A percentile compares a stretch with the other conserved stretches of the same genome.
These are phyloP conservation scores for Synanthedon vespiformis DNA, from an alignment of 2,888 invertebrate species.

Conservation along the genomic window DNA sequence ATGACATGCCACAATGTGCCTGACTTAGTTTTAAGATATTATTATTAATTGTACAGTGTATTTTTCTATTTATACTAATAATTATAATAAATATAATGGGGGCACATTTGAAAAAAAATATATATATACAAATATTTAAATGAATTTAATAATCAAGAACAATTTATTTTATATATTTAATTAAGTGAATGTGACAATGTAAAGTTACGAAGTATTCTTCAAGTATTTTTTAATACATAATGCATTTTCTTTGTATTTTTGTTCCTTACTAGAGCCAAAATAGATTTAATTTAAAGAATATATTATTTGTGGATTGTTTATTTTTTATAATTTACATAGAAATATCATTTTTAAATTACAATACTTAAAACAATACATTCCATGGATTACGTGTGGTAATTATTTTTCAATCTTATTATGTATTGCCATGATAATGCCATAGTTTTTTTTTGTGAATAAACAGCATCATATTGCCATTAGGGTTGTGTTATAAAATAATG, in stretches of 20 bases:
- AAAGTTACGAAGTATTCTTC: not conserved
- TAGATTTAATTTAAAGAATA: constrained; percentile 4
- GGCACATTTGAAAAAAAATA: too few relatives aligned
- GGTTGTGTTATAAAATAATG: constrained; percentile 53
- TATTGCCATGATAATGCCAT: constrained; percentile 48
- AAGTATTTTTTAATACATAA: not conserved
- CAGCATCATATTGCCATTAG: constrained; percentile 45
- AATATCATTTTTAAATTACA: not conserved
- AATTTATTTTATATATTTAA: too few relatives aligned
- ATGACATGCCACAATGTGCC: constrained; percentile 46
- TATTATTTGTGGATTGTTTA: constrained; percentile 2
- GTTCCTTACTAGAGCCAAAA: constrained; percentile 13
- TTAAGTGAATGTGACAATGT: too few relatives aligned
- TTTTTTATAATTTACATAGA: not conserved
- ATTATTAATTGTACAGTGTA: too few relatives aligned
- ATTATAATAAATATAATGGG: too few relatives aligned
- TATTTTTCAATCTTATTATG: not conserved
- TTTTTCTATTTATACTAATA: too few relatives aligned
- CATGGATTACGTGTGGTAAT: not conserved
- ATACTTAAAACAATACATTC: not conserved
- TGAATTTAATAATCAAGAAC: too few relatives aligned
- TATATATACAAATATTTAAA: too few relatives aligned
- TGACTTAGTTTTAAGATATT: constrained; percentile 11
- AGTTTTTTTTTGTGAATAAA: constrained; percentile 30
- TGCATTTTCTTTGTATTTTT: not conserved